A percentile compares a stretch with the other conserved stretches of the same genome.
These are phyloP conservation scores for Drosophila parvula DNA, from an alignment of 1,140 invertebrate species.

Conservation along the genomic window DNA sequence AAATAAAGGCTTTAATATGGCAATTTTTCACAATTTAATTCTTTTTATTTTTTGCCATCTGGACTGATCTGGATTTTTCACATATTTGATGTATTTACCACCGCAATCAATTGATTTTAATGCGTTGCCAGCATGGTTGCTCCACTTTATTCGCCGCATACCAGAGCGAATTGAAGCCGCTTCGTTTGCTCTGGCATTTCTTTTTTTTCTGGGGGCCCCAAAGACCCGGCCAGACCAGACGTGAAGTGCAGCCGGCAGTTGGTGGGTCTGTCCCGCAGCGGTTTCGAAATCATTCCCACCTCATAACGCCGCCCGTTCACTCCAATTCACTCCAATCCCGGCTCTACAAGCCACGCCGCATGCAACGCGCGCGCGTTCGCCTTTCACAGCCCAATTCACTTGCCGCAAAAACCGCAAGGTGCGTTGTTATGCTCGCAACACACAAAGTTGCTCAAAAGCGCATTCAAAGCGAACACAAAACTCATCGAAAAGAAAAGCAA, in stretches of 20 bases:
- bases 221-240: conserved; percentile 20
- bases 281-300: conserved; percentile 59
- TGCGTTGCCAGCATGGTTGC: conserved; percentile 36
- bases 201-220: conserved; percentile 17
- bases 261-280: conserved; percentile 29
- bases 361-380: conserved; percentile 29
- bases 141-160: conserved; percentile 30
- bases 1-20: background rate
- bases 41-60: conserved; percentile 5
- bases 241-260: conserved; percentile 23
- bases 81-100: conserved; percentile 19
- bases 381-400: conserved; percentile 76
- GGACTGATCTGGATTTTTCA: conserved; percentile 34
- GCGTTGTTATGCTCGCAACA: conserved; percentile 52
- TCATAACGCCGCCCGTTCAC: conserved; percentile 23
- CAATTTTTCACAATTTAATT: conserved; percentile 1
- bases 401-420: conserved; percentile 78
- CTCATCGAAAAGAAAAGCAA: conserved; percentile 18
- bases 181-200: background rate
- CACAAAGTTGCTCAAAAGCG: conserved; percentile 55
- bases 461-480: conserved; percentile 35
- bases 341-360: background rate
- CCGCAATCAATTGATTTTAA: conserved; percentile 43
- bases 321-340: conserved; percentile 20
- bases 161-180: conserved; percentile 11